These are phyloP conservation scores for Andrena hattorfiana DNA, from an alignment of 2,888 invertebrate species.

Conservation along the genomic window DNA sequence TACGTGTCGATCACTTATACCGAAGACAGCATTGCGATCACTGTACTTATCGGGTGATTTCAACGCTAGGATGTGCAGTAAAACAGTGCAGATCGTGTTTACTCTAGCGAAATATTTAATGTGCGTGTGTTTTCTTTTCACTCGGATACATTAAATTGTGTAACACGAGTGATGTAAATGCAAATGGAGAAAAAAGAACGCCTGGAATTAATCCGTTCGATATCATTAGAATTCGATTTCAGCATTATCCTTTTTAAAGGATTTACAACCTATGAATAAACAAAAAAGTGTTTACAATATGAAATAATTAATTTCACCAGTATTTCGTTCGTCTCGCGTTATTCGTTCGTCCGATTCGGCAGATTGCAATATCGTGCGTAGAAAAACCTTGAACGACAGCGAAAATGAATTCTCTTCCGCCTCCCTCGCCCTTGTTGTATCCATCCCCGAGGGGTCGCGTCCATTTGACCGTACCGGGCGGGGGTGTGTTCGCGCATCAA, in stretches of 20 bases:
- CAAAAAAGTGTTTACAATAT: neutral
- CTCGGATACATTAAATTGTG: neutral
- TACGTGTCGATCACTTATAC: conserved; percentile 28
- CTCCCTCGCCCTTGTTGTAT: conserved; percentile 32
- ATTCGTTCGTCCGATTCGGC: neutral
- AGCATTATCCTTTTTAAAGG: neutral
- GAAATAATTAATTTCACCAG: neutral
- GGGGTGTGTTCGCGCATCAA: conserved; percentile 10
- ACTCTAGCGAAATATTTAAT: conserved; percentile 37
- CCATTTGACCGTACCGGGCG: neutral
- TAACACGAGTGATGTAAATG: neutral
- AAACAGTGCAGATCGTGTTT: conserved; percentile 47
- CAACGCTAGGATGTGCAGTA: conserved; percentile 74
- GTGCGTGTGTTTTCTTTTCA: neutral
- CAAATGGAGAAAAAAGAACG: neutral
- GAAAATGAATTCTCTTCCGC: conserved; percentile 37
- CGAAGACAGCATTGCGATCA: conserved; percentile 62
- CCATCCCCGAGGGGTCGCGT: conserved; percentile 20
- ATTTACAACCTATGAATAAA: neutral
- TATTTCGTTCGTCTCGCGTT: neutral
- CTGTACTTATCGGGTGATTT: conserved; percentile 73
- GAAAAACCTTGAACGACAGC: conserved; percentile 1
- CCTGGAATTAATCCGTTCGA: neutral
- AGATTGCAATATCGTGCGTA: neutral
- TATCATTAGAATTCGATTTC: neutral